phyloP scores from a whole-genome alignment of 2,797 vertebrate species.

The Okamejei kenojei region DNA sequence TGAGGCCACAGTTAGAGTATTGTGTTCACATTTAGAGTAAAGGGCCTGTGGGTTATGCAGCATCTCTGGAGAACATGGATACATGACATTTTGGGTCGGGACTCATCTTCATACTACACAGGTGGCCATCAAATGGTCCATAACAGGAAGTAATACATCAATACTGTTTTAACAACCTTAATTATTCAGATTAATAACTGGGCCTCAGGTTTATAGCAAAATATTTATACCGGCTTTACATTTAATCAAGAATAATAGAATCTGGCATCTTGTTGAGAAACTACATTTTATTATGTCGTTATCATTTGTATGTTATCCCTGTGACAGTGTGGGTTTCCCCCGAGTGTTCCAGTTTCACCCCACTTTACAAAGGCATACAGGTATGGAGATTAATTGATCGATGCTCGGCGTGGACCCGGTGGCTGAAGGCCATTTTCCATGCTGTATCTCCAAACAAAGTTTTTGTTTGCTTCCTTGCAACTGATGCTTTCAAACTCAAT shows the following conservation, averaged over 20 bases:
- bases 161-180: background rate
- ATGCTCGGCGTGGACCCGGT: too few species aligned
- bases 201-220: background rate
- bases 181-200: background rate
- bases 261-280: background rate
- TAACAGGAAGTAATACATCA: background rate
- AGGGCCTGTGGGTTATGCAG: too few species aligned
- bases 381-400: too few species aligned
- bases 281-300: background rate
- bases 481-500: constrained; percentile 1
- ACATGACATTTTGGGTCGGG: too few species aligned
- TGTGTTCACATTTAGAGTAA: too few species aligned
- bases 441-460: background rate
- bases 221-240: background rate
- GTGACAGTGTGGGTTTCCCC: too few species aligned
- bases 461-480: background rate
- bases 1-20: too few species aligned
- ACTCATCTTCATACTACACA: too few species aligned
- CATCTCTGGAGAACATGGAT: too few species aligned
- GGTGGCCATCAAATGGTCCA: background rate
- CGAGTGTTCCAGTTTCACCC: too few species aligned
- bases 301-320: background rate
- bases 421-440: too few species aligned
- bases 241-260: background rate
- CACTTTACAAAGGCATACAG: too few species aligned